Evolutionary conservation across 2,797 vertebrate genomes (phyloP), one percentile per base, ranked within the genome.

Genomic region (Lophius americanus): DNA sequence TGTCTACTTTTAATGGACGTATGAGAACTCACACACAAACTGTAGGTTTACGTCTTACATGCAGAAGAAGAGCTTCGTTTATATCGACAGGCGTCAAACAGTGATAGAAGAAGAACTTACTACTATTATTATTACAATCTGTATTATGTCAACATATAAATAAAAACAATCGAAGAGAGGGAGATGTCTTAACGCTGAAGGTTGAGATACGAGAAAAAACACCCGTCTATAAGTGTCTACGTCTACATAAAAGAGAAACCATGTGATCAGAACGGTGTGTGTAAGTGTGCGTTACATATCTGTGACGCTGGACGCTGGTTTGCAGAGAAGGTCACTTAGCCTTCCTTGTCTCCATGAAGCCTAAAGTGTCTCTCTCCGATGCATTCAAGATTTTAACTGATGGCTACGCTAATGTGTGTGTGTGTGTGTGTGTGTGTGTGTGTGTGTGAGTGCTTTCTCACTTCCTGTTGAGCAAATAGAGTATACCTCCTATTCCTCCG

Each of bases 311-410:
- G 47, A 61, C 43, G 74, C 64, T 43, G 52, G 67, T 75, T 76
- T 69, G 38, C 39, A 70, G 66, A 77, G 51, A 73, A 67, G 54
- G 60, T 75, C 78, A 61, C 49, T 77, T 64, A 56, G 55, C 38
- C 51, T 44, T 70, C 59, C 38, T 70, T 47, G 57, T 62, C 56
- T 74, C 14, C 60, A 66, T 63, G 57, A 72, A 70, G 73, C 73
- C 77, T 68, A 46, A 73, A 81, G 79, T 42, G 65, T 80, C 70
- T 80, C 75, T 73, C 84, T 80, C 63, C 58, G 59, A 1, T 72
- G 82, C 69, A 55, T 84, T 72, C 60, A 58, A 49, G 73, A 88
- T 79, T 86, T 74, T 83, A 85, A 71, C 82, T 72, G 33, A 43
- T 71, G 71, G 82, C 72, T 70, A 81, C 60, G 51, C 66, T 64